Base-by-base conservation (phyloP, 1,140 invertebrate genomes). In the Apocrypta bakeri region DNA sequence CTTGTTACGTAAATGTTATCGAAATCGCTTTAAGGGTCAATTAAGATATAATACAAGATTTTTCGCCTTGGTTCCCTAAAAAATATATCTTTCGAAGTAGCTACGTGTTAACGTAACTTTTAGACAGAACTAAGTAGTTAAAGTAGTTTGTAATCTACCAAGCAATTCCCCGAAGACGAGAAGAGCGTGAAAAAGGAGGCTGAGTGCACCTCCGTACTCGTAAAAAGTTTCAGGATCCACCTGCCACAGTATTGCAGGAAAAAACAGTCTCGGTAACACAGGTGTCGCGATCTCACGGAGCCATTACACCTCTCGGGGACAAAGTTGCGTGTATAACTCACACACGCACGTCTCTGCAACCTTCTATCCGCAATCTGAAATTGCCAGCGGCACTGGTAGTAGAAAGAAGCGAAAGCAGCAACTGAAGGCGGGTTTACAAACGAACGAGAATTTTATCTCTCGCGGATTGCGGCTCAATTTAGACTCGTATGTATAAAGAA, bases 391-490 rank as follows among this genome's bases (percentile, higher is more conserved):
- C 31, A 17, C 37, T 14, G 24, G n/a, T n/a, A 37, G 33, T 37
- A 2, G 37, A 21, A 6, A 56, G 48, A 3, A 21, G 48, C 48
- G 48, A 21, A 56, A 56, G 48, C 48, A 17, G n/a, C 48, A 21
- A 56, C 17, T 7, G 48, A 56, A 21, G 21, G 27, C 24, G 64
- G 37, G 24, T 77, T 87, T 73, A 84, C 84, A 85, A 87, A 86
- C 83, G 84, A 84, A 87, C 76, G 79, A 85, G 81, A 74, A 84
- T 84, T 85, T 86, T 86, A 87, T 84, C 80, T 84, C 82, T n/a
- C 81, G 83, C 27, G 78, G 83, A 86, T 86, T 85, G 86, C 84
- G 11, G 78, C 81, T 85, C 83, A 86, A 86, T 85, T 86, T 85
- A 81, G 79, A 27, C 68, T 29, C 25, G 63, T 33, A 56, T 56